Evolutionary conservation across 1,140 invertebrate species (phyloP).

Genomic region (Drosophila sp.): DNA sequence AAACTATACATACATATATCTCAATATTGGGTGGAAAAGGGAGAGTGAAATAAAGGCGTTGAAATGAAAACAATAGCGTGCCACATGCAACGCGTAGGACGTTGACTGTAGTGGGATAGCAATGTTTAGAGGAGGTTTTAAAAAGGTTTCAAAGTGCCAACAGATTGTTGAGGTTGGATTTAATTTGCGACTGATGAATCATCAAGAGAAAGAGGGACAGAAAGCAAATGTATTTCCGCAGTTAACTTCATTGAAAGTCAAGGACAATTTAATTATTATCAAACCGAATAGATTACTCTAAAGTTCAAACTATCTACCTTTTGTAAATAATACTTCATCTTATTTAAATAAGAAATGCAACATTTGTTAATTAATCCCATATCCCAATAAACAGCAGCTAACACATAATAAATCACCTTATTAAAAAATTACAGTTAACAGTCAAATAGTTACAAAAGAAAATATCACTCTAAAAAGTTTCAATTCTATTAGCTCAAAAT

Average conservation of each 20-base stretch:
- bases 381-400: too few relatives aligned
- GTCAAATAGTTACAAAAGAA: too few relatives aligned
- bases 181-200: not conserved
- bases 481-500: too few relatives aligned
- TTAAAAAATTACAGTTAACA: too few relatives aligned
- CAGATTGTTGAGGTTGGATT: conserved; percentile 6
- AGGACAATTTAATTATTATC: too few relatives aligned
- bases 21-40: not conserved
- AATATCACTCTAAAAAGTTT: too few relatives aligned
- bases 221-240: not conserved
- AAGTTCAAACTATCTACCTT: too few relatives aligned
- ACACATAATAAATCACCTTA: too few relatives aligned
- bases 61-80: conserved; percentile 59
- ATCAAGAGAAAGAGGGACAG: not conserved
- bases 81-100: conserved; percentile 57
- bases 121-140: conserved; percentile 15
- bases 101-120: conserved; percentile 41
- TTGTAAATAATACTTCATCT: too few relatives aligned
- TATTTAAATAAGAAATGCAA: too few relatives aligned
- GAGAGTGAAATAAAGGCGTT: conserved; percentile 25
- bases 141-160: conserved; percentile 8
- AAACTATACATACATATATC: conserved; percentile 13
- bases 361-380: too few relatives aligned
- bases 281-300: too few relatives aligned
- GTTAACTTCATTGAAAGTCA: not conserved